Conservation (phyloP, 1,140 invertebrate species). For the Neuroterus valhalla region DNA sequence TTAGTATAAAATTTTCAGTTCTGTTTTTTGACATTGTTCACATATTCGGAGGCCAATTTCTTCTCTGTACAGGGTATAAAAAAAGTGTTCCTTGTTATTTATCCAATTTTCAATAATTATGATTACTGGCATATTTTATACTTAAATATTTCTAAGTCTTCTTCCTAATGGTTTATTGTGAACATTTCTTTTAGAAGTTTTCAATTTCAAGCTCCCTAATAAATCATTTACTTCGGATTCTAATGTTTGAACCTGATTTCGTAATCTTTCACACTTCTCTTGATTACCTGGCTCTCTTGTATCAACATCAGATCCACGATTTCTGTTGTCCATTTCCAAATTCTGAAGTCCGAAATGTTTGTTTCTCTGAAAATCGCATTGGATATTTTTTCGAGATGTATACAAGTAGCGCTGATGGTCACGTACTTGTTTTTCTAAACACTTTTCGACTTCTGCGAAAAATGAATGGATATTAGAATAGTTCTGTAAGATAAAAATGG, state of each 20-base stretch:
- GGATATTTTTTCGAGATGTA: conserved; percentile 23
- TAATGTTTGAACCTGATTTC: conserved; percentile 58
- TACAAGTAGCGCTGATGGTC: conserved; percentile 32
- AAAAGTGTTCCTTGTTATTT: no score
- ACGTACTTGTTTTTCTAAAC: conserved; percentile 55
- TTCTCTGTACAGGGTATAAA: no score
- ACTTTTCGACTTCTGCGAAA: conserved; percentile 63
- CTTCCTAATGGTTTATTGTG: background rate
- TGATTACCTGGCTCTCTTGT: conserved; percentile 1
- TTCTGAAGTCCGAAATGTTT: no score
- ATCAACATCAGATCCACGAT: background rate
- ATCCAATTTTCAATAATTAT: no score
- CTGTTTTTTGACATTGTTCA: no score
- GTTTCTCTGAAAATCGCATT: conserved; percentile 18
- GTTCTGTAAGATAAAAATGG: no score
- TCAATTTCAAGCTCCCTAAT: conserved; percentile 41
- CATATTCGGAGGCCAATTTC: background rate
- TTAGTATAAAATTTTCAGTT: no score
- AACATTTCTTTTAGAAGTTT: conserved; percentile 18
- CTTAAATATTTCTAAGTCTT: background rate
- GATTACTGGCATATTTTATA: background rate
- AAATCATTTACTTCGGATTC: conserved; percentile 63
- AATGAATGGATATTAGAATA: background rate
- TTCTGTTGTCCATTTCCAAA: background rate
- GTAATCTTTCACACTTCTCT: conserved; percentile 48